Percentiles rank a stretch among this genome's conserved stretches.
These are phyloP conservation scores for Spatulosminthurus flaviceps DNA, from an alignment of 2,888 invertebrate species.

Conservation along the genomic window DNA sequence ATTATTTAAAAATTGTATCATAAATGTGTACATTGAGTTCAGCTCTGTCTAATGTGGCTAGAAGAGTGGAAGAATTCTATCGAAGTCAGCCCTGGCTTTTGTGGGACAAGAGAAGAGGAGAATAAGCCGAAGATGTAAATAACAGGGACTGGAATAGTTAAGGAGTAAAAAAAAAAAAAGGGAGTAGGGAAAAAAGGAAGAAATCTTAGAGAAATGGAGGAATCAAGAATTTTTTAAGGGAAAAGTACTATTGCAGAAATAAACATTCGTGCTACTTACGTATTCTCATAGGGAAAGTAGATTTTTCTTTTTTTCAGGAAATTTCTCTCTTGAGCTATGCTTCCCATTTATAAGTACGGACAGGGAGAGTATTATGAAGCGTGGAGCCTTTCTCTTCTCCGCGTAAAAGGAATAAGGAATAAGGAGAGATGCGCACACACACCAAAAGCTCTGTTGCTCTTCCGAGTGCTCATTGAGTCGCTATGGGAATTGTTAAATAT, in stretches of 20 bases:
- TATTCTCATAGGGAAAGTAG: not conserved
- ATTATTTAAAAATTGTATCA: too few species aligned
- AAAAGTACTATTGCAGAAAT: not conserved
- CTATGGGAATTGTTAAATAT: constrained; percentile 44
- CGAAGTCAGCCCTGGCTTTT: too few species aligned
- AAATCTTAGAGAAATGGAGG: not conserved
- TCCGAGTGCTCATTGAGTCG: constrained; percentile 29
- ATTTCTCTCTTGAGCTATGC: not conserved
- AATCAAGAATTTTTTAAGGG: not conserved
- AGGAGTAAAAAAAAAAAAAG: not conserved
- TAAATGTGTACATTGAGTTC: too few species aligned
- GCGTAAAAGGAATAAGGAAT: not conserved
- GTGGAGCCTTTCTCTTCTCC: not conserved
- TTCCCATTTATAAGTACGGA: not conserved
- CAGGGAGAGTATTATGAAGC: not conserved
- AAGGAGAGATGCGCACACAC: not conserved
- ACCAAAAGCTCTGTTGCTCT: constrained; percentile 9
- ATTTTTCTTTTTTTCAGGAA: not conserved
- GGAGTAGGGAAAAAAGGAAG: not conserved
- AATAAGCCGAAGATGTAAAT: too few species aligned
- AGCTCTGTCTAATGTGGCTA: too few species aligned
- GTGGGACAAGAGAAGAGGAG: too few species aligned
- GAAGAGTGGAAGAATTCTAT: too few species aligned
- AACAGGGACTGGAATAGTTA: too few species aligned
- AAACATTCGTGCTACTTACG: not conserved